Evolutionary conservation across 2,797 vertebrate species (phyloP).

Genomic region (Acipenser ruthenus): DNA sequence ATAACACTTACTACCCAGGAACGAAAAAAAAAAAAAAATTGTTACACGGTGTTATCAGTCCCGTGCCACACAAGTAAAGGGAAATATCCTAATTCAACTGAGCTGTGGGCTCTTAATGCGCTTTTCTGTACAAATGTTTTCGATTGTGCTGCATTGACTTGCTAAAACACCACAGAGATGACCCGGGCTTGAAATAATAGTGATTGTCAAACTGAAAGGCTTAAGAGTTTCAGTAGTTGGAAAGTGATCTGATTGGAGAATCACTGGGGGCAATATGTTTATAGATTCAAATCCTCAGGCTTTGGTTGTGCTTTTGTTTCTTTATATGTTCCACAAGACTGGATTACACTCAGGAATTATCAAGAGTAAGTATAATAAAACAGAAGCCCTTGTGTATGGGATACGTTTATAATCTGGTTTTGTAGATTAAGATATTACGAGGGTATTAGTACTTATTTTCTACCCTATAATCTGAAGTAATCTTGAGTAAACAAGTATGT

Average conservation of each 20-base stretch:
- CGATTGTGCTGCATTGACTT: neutral
- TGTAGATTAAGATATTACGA: neutral
- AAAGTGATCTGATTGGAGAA: neutral
- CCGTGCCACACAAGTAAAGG: conserved; percentile 63
- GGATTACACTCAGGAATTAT: neutral
- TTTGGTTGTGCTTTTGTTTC: neutral
- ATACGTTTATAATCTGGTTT: neutral
- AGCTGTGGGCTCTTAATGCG: conserved; percentile 31
- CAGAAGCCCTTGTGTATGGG: neutral
- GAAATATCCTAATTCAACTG: conserved; percentile 58
- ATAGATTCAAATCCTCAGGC: neutral
- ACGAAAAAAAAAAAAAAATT: too few species aligned
- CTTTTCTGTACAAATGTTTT: conserved; percentile 5
- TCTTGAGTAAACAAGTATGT: neutral
- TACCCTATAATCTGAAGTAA: neutral
- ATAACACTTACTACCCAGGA: too few species aligned
- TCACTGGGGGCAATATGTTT: neutral
- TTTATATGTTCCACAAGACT: neutral
- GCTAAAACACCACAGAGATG: conserved; percentile 1
- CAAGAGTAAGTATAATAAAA: neutral
- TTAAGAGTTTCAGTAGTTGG: neutral
- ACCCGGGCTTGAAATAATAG: neutral
- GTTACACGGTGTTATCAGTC: conserved; percentile 40
- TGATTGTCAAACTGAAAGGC: neutral
- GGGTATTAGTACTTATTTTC: neutral